Evolutionary conservation across 1,140 invertebrate genomes (phyloP).

Genomic region (Meteorus sp.): DNA sequence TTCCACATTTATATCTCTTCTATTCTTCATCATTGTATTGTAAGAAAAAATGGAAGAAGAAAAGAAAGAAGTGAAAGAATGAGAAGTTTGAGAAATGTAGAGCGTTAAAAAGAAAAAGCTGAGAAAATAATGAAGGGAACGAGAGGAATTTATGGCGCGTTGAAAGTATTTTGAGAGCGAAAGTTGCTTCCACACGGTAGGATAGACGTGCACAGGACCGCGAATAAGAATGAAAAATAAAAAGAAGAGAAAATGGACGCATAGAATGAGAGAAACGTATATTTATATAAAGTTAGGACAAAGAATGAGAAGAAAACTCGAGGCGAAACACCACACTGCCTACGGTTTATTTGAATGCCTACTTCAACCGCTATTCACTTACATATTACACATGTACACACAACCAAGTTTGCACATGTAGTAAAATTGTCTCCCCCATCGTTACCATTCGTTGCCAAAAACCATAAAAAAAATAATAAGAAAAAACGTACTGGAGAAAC

Average conservation of each 20-base stretch:
- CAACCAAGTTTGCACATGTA: too few relatives aligned
- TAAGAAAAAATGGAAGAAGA: constrained; percentile 5
- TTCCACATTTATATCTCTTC: too few relatives aligned
- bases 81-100: constrained; percentile 9
- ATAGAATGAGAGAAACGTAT: constrained; percentile 31
- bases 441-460: too few relatives aligned
- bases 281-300: too few relatives aligned
- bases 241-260: background rate
- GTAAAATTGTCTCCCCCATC: too few relatives aligned
- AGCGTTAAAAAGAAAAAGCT: constrained; percentile 3
- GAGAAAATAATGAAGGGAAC: constrained; percentile 24
- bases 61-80: constrained; percentile 16
- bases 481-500: too few relatives aligned
- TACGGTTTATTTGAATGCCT: too few relatives aligned
- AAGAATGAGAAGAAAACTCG: too few relatives aligned
- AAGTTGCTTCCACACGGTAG: constrained; percentile 47
- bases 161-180: constrained; percentile 48
- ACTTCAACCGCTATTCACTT: too few relatives aligned
- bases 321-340: too few relatives aligned
- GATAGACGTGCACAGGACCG: constrained; percentile 27
- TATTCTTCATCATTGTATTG: background rate
- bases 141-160: constrained; percentile 46
- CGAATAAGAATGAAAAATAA: background rate
- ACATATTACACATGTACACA: too few relatives aligned
- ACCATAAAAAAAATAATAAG: too few relatives aligned